phyloP scores from a whole-genome alignment of 2,888 invertebrate genomes.

The Ochlodes sylvanus region DNA sequence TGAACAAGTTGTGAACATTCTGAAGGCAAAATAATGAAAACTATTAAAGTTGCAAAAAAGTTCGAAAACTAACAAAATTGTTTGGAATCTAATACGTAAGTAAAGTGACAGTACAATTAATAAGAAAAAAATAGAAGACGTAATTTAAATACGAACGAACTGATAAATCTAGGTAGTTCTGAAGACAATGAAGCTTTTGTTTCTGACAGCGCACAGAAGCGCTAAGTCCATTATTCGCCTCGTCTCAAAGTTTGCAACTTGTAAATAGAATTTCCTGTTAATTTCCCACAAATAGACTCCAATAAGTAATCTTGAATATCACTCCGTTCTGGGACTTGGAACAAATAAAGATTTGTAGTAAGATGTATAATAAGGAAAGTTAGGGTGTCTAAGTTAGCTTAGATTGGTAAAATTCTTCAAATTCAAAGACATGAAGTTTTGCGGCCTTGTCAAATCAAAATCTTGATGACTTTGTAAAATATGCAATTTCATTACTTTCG shows the following conservation, averaged over 20 bases:
- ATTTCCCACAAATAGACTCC: slow-evolving; percentile 67
- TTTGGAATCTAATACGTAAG: background rate
- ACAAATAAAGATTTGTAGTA: slow-evolving; percentile 10
- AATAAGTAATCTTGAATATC: slow-evolving; percentile 40
- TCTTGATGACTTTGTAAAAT: too few species aligned
- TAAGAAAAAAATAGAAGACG: background rate
- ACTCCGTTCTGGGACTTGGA: slow-evolving; percentile 6
- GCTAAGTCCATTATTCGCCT: slow-evolving; percentile 65
- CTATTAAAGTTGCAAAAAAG: too few species aligned
- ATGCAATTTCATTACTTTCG: too few species aligned
- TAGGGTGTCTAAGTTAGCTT: background rate
- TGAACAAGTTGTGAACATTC: too few species aligned
- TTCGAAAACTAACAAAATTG: too few species aligned
- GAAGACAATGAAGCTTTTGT: slow-evolving; percentile 14
- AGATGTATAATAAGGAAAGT: slow-evolving; percentile 4
- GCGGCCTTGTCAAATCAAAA: background rate
- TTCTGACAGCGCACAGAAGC: slow-evolving; percentile 6
- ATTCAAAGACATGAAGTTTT: background rate
- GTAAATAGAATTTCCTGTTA: slow-evolving; percentile 70
- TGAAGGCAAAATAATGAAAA: too few species aligned
- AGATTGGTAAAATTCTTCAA: slow-evolving; percentile 3
- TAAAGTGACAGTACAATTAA: background rate
- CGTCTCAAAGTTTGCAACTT: slow-evolving; percentile 67
- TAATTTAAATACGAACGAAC: slow-evolving; percentile 6
- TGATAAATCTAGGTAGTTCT: background rate